Evolutionary conservation across 2,797 vertebrate species (phyloP).

Genomic region (Onychomys leucogaster): DNA sequence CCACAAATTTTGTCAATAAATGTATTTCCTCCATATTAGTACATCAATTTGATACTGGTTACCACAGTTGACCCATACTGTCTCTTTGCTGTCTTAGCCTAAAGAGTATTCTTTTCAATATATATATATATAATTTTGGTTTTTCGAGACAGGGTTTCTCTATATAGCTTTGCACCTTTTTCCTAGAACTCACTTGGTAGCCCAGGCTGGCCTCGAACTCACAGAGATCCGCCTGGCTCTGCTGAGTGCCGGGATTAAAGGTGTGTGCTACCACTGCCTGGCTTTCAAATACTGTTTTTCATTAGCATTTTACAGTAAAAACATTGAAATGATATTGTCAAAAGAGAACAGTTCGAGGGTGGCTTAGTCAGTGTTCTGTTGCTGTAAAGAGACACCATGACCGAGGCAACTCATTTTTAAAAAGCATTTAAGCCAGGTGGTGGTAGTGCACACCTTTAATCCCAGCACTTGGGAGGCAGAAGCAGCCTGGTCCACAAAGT

Average conservation of each 20-base stretch:
- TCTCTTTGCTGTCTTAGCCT: background rate
- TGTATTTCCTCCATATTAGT: background rate
- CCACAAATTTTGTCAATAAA: conserved; percentile 21
- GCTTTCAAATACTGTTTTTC: no score
- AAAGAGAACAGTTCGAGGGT: conserved; percentile 13
- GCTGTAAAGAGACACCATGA: background rate
- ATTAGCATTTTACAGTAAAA: conserved; percentile 47
- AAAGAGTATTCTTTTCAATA: background rate
- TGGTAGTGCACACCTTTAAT: background rate
- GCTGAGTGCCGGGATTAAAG: no score
- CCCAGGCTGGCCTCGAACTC: no score
- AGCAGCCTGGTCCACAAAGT: background rate
- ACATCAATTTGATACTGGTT: background rate
- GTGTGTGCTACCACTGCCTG: no score
- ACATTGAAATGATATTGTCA: background rate
- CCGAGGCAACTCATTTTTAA: background rate
- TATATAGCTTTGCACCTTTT: no score
- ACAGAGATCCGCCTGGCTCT: no score
- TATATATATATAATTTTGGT: no score
- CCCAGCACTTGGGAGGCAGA: background rate
- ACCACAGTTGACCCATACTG: background rate
- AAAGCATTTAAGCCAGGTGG: background rate
- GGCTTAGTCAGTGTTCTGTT: background rate
- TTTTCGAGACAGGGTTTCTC: no score
- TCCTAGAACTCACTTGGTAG: no score